Conservation (phyloP, 2,888 invertebrate species). For the Ephialtes manifestator region DNA sequence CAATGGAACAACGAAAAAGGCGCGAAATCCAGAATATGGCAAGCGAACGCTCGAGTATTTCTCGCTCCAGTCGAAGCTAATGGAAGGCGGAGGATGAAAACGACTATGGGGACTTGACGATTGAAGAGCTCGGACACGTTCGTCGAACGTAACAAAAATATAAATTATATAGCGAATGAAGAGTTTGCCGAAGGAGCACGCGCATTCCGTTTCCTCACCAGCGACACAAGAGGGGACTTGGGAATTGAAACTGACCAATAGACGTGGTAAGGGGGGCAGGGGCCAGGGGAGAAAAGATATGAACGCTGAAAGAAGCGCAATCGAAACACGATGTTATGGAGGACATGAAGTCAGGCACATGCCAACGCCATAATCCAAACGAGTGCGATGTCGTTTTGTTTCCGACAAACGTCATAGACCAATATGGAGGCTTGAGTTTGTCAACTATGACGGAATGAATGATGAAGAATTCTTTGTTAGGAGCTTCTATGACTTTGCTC, state of each 20-base stretch:
- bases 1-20: conserved; percentile 77
- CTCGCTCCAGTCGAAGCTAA: conserved; percentile 62
- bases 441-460: neutral
- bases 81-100: conserved; percentile 35
- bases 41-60: conserved; percentile 59
- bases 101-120: conserved; percentile 53
- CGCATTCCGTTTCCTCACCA: conserved; percentile 61
- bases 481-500: neutral
- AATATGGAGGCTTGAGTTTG: conserved; percentile 3
- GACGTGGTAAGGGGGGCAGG: neutral
- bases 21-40: conserved; percentile 79
- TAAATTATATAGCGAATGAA: conserved; percentile 62
- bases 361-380: conserved; percentile 41
- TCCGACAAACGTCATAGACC: conserved; percentile 27
- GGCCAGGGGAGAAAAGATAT: conserved; percentile 23
- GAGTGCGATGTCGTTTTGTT: conserved; percentile 10
- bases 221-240: conserved; percentile 21
- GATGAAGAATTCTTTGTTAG: neutral
- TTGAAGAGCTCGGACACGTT: conserved; percentile 83
- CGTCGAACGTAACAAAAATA: conserved; percentile 83
- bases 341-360: conserved; percentile 27
- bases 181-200: conserved; percentile 51
- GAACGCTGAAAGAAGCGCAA: conserved; percentile 34
- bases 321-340: conserved; percentile 38
- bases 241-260: conserved; percentile 29